Conservation (phyloP, 2,113 vertebrate genomes). For the Herpetotheres cachinnans region DNA sequence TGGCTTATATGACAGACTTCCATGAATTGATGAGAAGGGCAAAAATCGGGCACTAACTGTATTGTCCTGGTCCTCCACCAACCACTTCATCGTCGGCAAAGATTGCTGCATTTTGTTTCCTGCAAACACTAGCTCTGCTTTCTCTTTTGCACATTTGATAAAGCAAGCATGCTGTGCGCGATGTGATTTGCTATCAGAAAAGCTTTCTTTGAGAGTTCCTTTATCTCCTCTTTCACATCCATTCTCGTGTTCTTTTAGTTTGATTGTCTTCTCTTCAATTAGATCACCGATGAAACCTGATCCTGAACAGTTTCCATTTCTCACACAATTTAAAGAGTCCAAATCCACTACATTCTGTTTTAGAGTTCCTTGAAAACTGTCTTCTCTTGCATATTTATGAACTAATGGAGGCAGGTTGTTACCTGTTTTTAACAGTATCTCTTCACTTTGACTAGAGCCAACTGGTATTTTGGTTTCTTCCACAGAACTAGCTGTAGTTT, state of each 20-base stretch:
- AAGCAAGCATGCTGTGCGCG: neutral
- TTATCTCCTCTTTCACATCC: neutral
- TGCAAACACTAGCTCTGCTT: neutral
- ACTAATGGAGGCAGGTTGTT: neutral
- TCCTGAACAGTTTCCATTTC: neutral
- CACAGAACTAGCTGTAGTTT: neutral
- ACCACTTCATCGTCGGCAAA: neutral
- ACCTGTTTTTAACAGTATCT: neutral
- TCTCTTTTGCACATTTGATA: neutral
- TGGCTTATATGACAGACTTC: neutral
- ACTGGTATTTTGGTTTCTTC: neutral
- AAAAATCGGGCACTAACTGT: neutral
- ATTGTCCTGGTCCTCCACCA: neutral
- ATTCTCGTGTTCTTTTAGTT: neutral
- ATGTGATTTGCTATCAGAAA: neutral
- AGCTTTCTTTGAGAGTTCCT: neutral
- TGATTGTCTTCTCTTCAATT: neutral
- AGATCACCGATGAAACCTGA: neutral
- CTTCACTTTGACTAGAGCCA: neutral
- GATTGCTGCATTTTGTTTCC: neutral
- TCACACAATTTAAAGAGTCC: neutral
- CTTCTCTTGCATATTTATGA: neutral
- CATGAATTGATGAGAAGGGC: neutral
- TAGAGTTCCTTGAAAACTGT: neutral
- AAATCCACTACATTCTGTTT: neutral